phyloP scores from a whole-genome alignment of 1,140 invertebrate genomes.

The Maconellicoccus hirsutus region DNA sequence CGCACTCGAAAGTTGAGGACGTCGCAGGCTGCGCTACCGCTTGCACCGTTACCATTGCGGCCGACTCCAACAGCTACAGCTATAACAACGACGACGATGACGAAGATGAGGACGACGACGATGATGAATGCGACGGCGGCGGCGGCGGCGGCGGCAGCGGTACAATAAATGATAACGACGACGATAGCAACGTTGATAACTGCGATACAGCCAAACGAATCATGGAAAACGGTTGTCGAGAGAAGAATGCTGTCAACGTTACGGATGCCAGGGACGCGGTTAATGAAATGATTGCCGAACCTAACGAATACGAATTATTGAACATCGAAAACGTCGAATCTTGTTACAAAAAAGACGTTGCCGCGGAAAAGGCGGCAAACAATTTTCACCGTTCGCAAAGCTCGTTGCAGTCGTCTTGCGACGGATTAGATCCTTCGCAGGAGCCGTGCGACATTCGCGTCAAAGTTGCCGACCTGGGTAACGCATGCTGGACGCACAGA shows the following conservation, averaged over 20 bases:
- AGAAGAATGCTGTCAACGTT: background rate
- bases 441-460: constrained; percentile 83
- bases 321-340: background rate
- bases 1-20: background rate
- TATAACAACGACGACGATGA: background rate
- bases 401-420: constrained; percentile 7
- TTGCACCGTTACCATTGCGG: too few relatives aligned
- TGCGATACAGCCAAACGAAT: background rate
- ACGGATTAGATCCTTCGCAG: constrained; percentile 11
- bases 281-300: background rate
- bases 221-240: background rate
- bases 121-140: too few relatives aligned
- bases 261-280: background rate
- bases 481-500: constrained; percentile 97
- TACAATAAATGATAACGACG: too few relatives aligned
- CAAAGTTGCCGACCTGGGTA: constrained; percentile 95
- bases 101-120: too few relatives aligned
- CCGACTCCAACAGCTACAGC: too few relatives aligned
- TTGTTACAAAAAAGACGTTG: background rate
- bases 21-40: too few relatives aligned
- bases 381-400: background rate
- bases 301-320: background rate
- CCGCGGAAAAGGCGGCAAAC: background rate
- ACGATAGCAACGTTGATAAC: background rate
- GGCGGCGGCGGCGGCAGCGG: too few relatives aligned